Percentiles rank a stretch among this genome's conserved stretches.
Conservation (phyloP, 2,888 invertebrate genomes). For the Calliopum simillimum region DNA sequence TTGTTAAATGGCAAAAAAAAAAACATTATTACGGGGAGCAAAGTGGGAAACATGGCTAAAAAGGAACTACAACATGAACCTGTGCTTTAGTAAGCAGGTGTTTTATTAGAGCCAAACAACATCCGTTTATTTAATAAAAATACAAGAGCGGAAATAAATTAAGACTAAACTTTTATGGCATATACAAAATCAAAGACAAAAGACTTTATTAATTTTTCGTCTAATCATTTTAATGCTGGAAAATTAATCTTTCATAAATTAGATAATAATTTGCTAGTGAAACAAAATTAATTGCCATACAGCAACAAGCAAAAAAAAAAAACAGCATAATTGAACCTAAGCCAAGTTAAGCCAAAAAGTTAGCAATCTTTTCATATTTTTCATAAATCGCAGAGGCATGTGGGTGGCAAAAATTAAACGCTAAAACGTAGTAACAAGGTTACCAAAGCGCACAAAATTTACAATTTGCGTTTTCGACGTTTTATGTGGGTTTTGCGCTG, state of each 20-base stretch:
- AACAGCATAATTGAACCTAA: neutral
- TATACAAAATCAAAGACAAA: neutral
- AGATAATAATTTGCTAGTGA: neutral
- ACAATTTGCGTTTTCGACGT: neutral
- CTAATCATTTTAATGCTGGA: too few species aligned
- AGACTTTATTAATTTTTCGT: too few species aligned
- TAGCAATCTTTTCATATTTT: neutral
- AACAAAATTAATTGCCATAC: neutral
- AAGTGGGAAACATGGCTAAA: neutral
- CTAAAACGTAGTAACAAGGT: neutral
- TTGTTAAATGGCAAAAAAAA: neutral
- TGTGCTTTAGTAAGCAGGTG: neutral
- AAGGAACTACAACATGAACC: neutral
- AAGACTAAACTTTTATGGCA: constrained; percentile 5
- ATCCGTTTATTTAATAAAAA: constrained; percentile 5
- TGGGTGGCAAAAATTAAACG: constrained; percentile 8
- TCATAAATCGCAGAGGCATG: neutral
- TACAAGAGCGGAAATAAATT: neutral
- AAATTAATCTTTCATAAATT: constrained; percentile 1
- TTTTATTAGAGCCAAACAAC: neutral
- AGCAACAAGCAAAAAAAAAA: too few species aligned
- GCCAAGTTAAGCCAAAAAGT: neutral
- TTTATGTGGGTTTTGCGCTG: constrained; percentile 3
- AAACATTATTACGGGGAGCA: neutral
- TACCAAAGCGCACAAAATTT: neutral